Conservation (phyloP, 2,797 vertebrate species). For the Furcifer pardalis region DNA sequence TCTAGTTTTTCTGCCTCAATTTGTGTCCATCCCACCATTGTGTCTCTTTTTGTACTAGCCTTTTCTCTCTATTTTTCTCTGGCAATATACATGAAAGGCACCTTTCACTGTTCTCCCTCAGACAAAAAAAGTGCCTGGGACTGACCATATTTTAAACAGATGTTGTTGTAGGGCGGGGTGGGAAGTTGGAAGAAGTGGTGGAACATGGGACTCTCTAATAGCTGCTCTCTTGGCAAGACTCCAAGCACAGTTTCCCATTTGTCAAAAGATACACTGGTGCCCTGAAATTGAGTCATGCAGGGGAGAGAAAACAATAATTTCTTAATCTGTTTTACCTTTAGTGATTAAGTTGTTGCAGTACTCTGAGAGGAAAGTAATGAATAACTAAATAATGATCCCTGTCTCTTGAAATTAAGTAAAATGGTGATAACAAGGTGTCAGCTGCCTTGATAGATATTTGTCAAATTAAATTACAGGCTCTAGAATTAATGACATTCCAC, state of each 20-base stretch:
- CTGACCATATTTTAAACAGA: no score
- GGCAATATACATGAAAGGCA: no score
- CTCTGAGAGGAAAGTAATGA: constrained; percentile 32
- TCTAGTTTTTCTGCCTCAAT: no score
- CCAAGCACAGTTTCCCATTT: neutral
- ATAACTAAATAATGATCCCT: constrained; percentile 31
- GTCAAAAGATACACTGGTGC: neutral
- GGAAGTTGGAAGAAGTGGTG: no score
- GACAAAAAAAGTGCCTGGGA: no score
- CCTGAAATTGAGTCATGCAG: neutral
- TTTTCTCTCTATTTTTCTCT: no score
- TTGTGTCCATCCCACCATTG: no score
- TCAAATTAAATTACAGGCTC: constrained; percentile 11
- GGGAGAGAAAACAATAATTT: constrained; percentile 1
- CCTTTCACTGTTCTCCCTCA: no score
- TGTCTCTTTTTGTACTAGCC: no score
- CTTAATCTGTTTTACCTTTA: constrained; percentile 37
- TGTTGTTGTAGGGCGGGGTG: no score
- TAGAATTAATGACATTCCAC: neutral
- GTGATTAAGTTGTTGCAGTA: constrained; percentile 41
- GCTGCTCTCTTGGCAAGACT: neutral
- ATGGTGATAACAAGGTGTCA: constrained; percentile 21
- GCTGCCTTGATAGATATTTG: constrained; percentile 15
- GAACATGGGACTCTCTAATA: neutral
- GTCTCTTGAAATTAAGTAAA: constrained; percentile 34